phyloP scores from a whole-genome alignment of 2,888 invertebrate species.

The Drosophila austrosaltans region DNA sequence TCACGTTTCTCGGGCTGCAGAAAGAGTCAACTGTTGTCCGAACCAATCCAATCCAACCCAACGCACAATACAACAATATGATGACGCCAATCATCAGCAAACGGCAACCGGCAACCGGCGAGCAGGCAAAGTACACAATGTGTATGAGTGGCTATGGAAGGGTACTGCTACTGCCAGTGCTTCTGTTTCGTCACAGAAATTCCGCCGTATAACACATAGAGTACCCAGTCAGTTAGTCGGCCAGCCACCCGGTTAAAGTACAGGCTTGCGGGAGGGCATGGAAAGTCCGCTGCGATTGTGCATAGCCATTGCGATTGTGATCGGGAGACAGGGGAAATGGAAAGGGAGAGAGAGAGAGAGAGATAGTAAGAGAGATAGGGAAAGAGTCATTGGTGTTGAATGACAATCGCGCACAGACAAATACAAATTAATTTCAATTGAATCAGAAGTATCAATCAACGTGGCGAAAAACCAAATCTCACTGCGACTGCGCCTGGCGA shows the following conservation, averaged over 20 bases:
- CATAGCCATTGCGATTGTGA: conserved; percentile 1
- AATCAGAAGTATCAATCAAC: conserved; percentile 63
- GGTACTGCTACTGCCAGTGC: conserved; percentile 35
- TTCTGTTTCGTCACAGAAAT: conserved; percentile 76
- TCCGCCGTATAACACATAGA: conserved; percentile 55
- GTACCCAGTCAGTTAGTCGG: conserved; percentile 36
- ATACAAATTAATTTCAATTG: conserved; percentile 63
- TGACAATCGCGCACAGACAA: conserved; percentile 52
- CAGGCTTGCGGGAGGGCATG: conserved; percentile 31
- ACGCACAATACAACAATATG: conserved; percentile 13
- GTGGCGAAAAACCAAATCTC: conserved; percentile 21
- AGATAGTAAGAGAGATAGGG: conserved; percentile 15
- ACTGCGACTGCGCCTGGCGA: conserved; percentile 8
- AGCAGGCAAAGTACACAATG: conserved; percentile 43
- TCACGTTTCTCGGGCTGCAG: conserved; percentile 17
- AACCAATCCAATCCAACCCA: not conserved
- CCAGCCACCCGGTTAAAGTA: conserved; percentile 58
- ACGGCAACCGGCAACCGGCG: conserved; percentile 27
- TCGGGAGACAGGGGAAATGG: not conserved
- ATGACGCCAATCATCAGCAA: conserved; percentile 40
- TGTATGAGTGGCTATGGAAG: conserved; percentile 16
- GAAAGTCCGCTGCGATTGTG: conserved; percentile 32
- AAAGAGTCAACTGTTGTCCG: conserved; percentile 11
- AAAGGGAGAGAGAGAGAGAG: not conserved
- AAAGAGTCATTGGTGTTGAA: conserved; percentile 43